Percentiles rank a stretch among this genome's conserved stretches.
phyloP scores from a whole-genome alignment of 2,113 vertebrate genomes.

The Stigmatopora argus region DNA sequence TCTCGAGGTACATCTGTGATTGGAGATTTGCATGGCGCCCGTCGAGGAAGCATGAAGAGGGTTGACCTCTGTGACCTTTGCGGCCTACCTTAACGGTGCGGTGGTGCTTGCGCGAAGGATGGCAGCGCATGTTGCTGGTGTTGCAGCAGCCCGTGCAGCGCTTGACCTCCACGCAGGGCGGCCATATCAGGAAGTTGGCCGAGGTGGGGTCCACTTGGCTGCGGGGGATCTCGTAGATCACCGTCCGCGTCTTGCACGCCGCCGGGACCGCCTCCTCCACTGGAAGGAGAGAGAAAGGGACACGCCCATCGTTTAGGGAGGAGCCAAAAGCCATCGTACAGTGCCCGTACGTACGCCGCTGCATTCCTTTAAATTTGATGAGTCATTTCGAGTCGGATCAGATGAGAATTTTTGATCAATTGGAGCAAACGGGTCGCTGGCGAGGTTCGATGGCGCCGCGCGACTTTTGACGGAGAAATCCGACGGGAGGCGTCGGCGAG shows the following conservation, averaged over 20 bases:
- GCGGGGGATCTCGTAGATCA: slow-evolving; percentile 97
- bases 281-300: slow-evolving; percentile 41
- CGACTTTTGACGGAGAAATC: slow-evolving; percentile 67
- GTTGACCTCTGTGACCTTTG: no score
- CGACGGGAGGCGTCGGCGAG: slow-evolving; percentile 68
- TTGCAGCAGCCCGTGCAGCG: slow-evolving; percentile 97
- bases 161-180: slow-evolving; percentile 94
- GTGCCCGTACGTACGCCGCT: slow-evolving; percentile 30
- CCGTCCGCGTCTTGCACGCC: slow-evolving; percentile 90
- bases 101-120: slow-evolving; percentile 87
- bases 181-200: slow-evolving; percentile 98
- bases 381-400: slow-evolving; percentile 50
- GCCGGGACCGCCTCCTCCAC: slow-evolving; percentile 91
- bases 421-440: slow-evolving; percentile 29
- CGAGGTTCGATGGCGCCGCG: slow-evolving; percentile 48
- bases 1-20: no score
- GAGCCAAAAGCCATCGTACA: slow-evolving; percentile 1
- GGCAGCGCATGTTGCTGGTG: slow-evolving; percentile 90
- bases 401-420: no score
- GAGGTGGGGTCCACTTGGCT: slow-evolving; percentile 97
- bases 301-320: not conserved
- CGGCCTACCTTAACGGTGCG: slow-evolving; percentile 88
- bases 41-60: no score
- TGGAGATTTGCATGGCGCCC: no score
- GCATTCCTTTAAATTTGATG: slow-evolving; percentile 50